Evolutionary conservation across 2,113 vertebrate species (phyloP).

Genomic region (Paraplagusia blochii): DNA sequence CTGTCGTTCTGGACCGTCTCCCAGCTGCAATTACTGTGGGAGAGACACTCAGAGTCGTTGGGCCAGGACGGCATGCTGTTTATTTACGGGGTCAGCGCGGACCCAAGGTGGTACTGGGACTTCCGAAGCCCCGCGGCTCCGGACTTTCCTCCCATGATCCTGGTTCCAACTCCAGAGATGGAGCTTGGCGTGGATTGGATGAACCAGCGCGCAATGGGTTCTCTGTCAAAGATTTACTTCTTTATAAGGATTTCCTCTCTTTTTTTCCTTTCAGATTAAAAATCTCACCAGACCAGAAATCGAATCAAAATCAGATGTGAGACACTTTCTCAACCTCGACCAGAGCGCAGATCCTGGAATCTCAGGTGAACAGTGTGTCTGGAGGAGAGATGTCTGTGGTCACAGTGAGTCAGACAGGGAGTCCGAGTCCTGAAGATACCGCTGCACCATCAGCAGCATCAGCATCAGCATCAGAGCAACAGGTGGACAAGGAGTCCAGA

Average conservation of each 20-base stretch:
- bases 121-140: constrained; percentile 25
- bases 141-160: constrained; percentile 33
- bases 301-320: not conserved
- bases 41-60: constrained; percentile 64
- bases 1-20: constrained; percentile 49
- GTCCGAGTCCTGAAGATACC: constrained; percentile 28
- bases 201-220: not conserved
- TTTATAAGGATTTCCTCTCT: too few species aligned
- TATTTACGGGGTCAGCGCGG: constrained; percentile 47
- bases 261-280: too few species aligned
- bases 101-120: constrained; percentile 39
- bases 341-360: constrained; percentile 8
- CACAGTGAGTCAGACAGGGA: constrained; percentile 39
- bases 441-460: constrained; percentile 24
- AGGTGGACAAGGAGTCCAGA: not conserved
- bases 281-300: not conserved
- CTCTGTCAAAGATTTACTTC: too few species aligned
- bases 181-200: not conserved
- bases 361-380: constrained; percentile 7
- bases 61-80: constrained; percentile 81
- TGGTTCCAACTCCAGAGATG: not conserved
- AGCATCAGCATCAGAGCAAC: constrained; percentile 12
- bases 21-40: constrained; percentile 70
- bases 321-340: too few species aligned
- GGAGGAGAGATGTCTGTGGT: constrained; percentile 3